Evolutionary conservation across 2,797 vertebrate genomes (phyloP).

Genomic region (Gouania willdenowi): DNA sequence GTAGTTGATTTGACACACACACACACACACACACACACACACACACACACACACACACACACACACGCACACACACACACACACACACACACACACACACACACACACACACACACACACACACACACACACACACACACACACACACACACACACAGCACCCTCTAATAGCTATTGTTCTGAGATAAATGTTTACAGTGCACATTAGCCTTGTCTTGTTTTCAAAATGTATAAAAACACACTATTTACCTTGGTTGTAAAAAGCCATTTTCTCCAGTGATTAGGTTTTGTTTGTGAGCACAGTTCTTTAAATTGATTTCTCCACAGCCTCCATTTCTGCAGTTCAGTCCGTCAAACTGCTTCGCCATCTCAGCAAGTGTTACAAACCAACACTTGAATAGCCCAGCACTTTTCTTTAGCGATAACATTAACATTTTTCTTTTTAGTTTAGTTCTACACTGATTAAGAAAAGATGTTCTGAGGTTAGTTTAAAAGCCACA

Average conservation of each 20-base stretch:
- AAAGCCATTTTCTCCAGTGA: slow-evolving; percentile 45
- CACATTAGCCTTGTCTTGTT: slow-evolving; percentile 37
- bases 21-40: too few species aligned
- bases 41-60: too few species aligned
- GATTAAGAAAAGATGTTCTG: slow-evolving; percentile 5
- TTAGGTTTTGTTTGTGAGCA: slow-evolving; percentile 46
- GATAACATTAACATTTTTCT: too few species aligned
- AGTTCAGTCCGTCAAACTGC: slow-evolving; percentile 21
- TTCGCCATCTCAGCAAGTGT: slow-evolving; percentile 33
- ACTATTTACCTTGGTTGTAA: slow-evolving; percentile 38
- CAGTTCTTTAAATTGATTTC: slow-evolving; percentile 41
- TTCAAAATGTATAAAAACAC: slow-evolving; percentile 44
- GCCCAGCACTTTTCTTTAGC: slow-evolving; percentile 1
- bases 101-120: neutral
- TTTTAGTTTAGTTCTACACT: too few species aligned
- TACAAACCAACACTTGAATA: slow-evolving; percentile 14
- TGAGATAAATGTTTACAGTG: slow-evolving; percentile 31
- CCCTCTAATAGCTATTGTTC: slow-evolving; percentile 14
- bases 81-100: too few species aligned
- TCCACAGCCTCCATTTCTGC: slow-evolving; percentile 19
- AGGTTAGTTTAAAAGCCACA: neutral
- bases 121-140: neutral
- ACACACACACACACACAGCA: neutral
- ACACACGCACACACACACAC: too few species aligned
- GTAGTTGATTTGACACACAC: too few species aligned